Conservation (phyloP, 2,113 vertebrate species). For the Bubo bubo region DNA sequence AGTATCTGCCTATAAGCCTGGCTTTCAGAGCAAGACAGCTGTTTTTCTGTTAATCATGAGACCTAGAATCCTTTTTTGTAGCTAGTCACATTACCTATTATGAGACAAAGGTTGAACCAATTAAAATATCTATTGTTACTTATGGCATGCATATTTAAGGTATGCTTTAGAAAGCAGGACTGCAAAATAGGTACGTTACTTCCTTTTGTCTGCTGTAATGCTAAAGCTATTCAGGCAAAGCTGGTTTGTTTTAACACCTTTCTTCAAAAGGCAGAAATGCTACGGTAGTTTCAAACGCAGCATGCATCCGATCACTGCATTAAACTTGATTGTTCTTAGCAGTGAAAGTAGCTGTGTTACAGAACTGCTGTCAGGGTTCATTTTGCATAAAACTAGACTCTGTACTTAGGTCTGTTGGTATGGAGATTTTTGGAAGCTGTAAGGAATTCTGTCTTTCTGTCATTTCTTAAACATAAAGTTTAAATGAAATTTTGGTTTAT, state of each 20-base stretch:
- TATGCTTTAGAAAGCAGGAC: background rate
- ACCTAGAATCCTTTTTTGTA: background rate
- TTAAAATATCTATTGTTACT: background rate
- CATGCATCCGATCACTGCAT: background rate
- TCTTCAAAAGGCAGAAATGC: background rate
- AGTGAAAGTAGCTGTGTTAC: background rate
- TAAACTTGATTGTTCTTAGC: background rate
- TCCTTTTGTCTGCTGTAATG: background rate
- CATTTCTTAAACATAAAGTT: background rate
- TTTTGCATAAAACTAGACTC: background rate
- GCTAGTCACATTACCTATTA: background rate
- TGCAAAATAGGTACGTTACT: fast-evolving
- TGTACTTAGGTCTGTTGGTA: background rate
- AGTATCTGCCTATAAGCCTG: background rate
- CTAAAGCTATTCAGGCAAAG: background rate
- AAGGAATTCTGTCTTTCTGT: background rate
- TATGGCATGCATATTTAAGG: background rate
- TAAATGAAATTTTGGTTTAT: background rate
- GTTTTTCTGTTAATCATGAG: background rate
- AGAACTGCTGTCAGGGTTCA: background rate
- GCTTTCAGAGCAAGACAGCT: background rate
- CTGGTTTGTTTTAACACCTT: background rate
- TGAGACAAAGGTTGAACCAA: background rate
- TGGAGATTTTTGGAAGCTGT: background rate
- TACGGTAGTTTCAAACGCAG: background rate